Evolutionary conservation across 37 sponge, comb jelly and placozoan species (phyloP).

Genomic region (Spongilla lacustris): DNA sequence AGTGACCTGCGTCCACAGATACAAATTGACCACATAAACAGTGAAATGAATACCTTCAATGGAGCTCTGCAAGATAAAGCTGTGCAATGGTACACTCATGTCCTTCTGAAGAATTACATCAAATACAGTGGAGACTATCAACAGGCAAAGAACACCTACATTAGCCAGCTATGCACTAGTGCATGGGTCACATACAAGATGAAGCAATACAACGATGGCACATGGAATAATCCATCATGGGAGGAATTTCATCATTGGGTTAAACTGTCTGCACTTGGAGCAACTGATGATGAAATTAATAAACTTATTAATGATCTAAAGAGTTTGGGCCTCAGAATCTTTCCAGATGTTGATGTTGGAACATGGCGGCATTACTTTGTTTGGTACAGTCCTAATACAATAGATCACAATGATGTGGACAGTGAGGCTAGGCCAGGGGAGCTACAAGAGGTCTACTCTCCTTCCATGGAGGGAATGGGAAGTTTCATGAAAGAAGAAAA

Average conservation of each 20-base stretch:
- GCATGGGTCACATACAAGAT: neutral
- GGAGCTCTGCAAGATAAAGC: neutral
- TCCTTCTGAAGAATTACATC: neutral
- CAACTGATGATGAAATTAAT: constrained; percentile 4
- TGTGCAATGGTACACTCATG: neutral
- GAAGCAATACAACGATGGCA: neutral
- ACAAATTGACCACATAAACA: neutral
- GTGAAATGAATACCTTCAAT: neutral
- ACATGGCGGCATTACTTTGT: neutral
- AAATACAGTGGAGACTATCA: neutral
- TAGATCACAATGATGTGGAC: neutral
- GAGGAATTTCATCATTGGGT: constrained; percentile 2
- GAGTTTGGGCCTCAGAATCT: neutral
- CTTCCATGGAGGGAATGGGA: neutral
- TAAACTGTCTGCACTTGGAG: neutral
- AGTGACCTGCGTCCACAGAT: constrained; percentile 3
- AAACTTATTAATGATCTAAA: neutral
- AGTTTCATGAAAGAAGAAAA: constrained; percentile 13
- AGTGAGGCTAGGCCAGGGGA: neutral
- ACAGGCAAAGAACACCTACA: neutral
- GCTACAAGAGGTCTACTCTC: neutral
- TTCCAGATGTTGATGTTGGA: neutral
- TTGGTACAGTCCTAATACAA: neutral
- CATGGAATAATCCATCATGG: constrained; percentile 3
- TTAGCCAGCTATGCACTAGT: neutral